phyloP scores from a whole-genome alignment of 2,797 vertebrate genomes.

The Melanotaenia trifasciata region DNA sequence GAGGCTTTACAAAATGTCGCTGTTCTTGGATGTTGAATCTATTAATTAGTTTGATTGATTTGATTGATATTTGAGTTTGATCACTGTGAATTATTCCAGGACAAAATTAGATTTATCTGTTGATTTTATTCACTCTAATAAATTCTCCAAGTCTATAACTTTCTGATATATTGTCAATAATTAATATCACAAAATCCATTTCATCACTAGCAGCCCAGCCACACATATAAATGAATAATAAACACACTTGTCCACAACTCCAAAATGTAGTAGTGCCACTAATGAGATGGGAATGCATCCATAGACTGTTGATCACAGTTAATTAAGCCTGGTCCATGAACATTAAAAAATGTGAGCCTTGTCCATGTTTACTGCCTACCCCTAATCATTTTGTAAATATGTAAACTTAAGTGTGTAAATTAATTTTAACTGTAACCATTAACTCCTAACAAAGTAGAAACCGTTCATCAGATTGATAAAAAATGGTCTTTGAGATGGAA shows the following conservation, averaged over 20 bases:
- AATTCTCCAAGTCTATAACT: background rate
- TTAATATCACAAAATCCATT: conserved; percentile 3
- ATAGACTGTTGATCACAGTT: background rate
- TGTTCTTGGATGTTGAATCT: background rate
- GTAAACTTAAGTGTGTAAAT: background rate
- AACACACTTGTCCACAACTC: background rate
- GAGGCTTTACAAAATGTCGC: background rate
- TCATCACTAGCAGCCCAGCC: background rate
- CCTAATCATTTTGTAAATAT: background rate
- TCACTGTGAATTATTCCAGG: background rate
- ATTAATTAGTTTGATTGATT: background rate
- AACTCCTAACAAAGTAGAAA: background rate
- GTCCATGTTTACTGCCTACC: background rate
- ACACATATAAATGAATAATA: background rate
- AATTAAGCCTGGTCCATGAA: background rate
- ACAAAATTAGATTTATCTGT: conserved; percentile 1
- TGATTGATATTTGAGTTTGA: background rate
- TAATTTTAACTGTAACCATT: background rate
- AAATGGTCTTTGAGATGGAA: background rate
- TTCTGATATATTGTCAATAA: background rate
- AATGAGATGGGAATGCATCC: background rate
- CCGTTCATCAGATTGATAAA: background rate
- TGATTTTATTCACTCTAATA: background rate
- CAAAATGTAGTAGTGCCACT: background rate
- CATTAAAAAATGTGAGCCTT: background rate